phyloP scores from a whole-genome alignment of 2,113 vertebrate genomes.

The Leiothrix lutea region DNA sequence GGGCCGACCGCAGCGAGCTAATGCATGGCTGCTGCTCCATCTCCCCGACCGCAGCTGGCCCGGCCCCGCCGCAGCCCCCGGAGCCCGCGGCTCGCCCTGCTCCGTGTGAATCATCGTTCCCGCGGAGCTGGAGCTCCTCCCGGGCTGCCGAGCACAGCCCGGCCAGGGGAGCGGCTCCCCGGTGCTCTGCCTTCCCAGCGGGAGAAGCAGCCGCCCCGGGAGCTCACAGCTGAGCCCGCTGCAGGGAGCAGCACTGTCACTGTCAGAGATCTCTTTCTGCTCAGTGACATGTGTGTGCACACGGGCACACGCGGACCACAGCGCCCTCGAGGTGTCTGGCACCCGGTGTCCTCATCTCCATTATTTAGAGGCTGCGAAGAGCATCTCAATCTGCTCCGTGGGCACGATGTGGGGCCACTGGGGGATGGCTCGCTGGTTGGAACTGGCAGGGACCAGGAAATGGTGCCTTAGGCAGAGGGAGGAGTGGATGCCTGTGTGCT shows the following conservation, averaged over 20 bases:
- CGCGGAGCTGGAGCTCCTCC: background rate
- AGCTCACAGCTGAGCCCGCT: background rate
- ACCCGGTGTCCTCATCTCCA: background rate
- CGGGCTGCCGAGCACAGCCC: background rate
- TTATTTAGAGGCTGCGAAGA: background rate
- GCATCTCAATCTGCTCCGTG: accelerated
- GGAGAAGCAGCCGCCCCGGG: accelerated
- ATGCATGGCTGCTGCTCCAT: constrained; percentile 21
- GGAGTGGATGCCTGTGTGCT: background rate
- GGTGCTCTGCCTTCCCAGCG: background rate
- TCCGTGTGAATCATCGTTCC: background rate
- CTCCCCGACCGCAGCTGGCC: background rate
- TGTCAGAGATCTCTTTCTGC: background rate
- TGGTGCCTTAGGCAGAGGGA: background rate
- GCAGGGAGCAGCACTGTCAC: accelerated
- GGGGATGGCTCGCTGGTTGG: background rate
- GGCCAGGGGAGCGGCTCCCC: accelerated
- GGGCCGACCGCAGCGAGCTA: background rate
- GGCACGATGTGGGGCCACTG: accelerated
- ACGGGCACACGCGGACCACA: accelerated
- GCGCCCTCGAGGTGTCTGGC: background rate
- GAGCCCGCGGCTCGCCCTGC: background rate
- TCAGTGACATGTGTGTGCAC: background rate
- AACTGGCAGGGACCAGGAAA: background rate
- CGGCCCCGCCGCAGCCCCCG: background rate